phyloP scores from a whole-genome alignment of 2,113 vertebrate genomes.

The Ptilorrhoa leucosticta region DNA sequence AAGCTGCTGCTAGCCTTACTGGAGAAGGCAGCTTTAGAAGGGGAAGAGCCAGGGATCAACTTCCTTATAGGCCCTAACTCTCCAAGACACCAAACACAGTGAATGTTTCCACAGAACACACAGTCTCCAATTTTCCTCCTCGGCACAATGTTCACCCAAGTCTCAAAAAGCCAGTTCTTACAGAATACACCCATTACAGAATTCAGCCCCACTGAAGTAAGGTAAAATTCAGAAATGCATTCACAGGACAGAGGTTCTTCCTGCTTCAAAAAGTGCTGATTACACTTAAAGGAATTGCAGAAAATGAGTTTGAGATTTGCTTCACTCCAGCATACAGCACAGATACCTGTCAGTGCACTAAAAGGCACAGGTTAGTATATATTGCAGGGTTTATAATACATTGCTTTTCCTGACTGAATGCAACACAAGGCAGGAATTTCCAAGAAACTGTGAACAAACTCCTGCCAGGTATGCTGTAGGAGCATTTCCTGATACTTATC shows the following conservation, averaged over 20 bases:
- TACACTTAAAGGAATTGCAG: background rate
- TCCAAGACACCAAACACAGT: background rate
- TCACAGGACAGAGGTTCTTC: background rate
- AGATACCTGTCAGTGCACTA: background rate
- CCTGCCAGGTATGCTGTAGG: background rate
- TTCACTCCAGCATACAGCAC: background rate
- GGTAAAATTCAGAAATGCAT: background rate
- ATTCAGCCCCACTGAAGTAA: background rate
- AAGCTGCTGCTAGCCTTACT: background rate
- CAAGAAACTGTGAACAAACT: background rate
- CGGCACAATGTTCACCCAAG: fast-evolving
- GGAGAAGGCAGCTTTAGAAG: background rate
- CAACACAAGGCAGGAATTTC: background rate
- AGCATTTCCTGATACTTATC: background rate
- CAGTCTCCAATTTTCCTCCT: background rate
- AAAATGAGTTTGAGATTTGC: background rate
- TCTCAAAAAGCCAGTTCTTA: background rate
- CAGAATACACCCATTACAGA: background rate
- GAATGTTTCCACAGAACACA: background rate
- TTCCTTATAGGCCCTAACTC: background rate
- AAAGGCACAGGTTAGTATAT: background rate
- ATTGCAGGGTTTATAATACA: background rate
- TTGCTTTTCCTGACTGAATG: background rate
- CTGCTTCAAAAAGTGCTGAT: background rate
- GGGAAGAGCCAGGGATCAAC: background rate